A percentile compares a stretch with the other conserved stretches of the same genome.
Evolutionary conservation across 2,113 vertebrate species (phyloP).

Genomic region (Cromileptes altivelis): DNA sequence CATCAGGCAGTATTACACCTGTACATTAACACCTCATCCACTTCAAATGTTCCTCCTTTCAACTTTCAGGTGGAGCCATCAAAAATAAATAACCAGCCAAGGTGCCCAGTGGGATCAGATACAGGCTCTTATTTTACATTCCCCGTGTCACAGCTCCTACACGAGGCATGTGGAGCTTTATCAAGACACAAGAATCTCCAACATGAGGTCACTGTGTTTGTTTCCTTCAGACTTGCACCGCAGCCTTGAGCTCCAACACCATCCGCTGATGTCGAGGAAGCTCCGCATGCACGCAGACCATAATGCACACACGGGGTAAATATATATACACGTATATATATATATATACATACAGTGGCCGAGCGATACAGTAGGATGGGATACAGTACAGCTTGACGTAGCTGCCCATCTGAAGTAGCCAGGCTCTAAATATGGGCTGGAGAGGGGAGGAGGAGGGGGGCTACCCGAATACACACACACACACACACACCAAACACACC

Average conservation of each 20-base stretch:
- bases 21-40: conserved; percentile 16
- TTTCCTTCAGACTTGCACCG: conserved; percentile 8
- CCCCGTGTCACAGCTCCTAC: conserved; percentile 41
- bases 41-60: background rate
- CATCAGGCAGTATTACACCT: conserved; percentile 1
- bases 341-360: background rate
- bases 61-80: conserved; percentile 60
- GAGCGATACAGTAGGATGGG: conserved; percentile 55
- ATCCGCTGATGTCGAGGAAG: conserved; percentile 23
- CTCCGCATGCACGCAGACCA: background rate
- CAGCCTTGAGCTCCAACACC: conserved; percentile 25
- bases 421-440: conserved; percentile 78
- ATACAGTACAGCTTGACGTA: conserved; percentile 70
- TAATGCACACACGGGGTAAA: background rate
- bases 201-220: conserved; percentile 38
- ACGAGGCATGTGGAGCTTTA: conserved; percentile 32
- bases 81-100: conserved; percentile 46
- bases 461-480: conserved; percentile 48
- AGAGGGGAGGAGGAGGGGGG: conserved; percentile 31
- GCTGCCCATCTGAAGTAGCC: conserved; percentile 80
- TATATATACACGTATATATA: background rate
- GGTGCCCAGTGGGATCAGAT: conserved; percentile 13
- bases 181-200: conserved; percentile 45
- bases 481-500: conserved; percentile 33
- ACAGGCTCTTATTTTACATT: conserved; percentile 45